Evolutionary conservation across 2,113 vertebrate species (phyloP), one percentile per base, ranked within the genome.

Genomic region (Pedionomus torquatus): DNA sequence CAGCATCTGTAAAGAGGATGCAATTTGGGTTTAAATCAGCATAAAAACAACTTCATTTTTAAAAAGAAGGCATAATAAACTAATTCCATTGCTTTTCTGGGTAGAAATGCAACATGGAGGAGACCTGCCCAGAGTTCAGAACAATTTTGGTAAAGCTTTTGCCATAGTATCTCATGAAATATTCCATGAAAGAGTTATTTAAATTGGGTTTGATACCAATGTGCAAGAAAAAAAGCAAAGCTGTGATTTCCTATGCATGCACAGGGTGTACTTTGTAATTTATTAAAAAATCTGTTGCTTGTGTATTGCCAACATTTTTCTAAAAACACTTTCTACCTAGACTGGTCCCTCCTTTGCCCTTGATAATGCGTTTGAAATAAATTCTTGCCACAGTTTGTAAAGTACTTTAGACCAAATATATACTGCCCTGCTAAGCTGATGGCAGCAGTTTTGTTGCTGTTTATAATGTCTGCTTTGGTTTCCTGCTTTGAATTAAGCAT

Each of bases 401-500:
- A 24, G 17, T 60, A 41, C 19, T 75, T 76, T 51, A 52, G 18
- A 54, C 33, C 11, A 64, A 81, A 75, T 71, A 28, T 26, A 39
- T 26, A 5, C 19, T 81, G 21, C 35, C 46, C n/a, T 79, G 48
- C 26, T 89, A 58, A 78, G 55, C 5, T 68, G 60, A 41, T 13
- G 39, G 17, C 89, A 17, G 24, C 51, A 78, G 43, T 82, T 82
- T 87, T 72, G 52, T 78, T 70, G 52, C 11, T 74, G 28, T 84
- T 89, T 79, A 72, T 54, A 74, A 54, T 28, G 64, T 21, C 57
- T 75, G 28, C 43, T 71, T 49, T 61, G 25, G 26, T 84, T 83
- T 83, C n/a, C 83, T 71, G 16, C 18, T 95, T 84, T 92, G 43
- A 87, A 79, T 64, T 79, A 82, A 68, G 14, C 48, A 65, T 52